These are phyloP conservation scores for Fragum whitleyi DNA, from an alignment of 2,888 invertebrate genomes.

Conservation along the genomic window DNA sequence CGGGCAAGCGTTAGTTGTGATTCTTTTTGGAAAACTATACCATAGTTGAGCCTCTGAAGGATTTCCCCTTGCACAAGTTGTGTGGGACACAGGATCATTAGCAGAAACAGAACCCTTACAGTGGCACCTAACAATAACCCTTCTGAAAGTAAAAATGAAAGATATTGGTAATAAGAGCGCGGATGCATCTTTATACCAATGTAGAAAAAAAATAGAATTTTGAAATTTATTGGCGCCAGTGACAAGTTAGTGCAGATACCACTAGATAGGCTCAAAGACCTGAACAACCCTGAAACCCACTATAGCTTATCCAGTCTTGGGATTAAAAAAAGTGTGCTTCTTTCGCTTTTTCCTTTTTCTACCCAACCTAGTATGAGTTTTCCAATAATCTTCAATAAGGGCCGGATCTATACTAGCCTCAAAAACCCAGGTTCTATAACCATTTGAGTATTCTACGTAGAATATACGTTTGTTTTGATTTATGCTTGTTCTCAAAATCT, in stretches of 20 bases:
- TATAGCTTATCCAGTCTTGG: not conserved
- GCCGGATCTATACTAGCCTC: not conserved
- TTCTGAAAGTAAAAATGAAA: conserved; percentile 41
- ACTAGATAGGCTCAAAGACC: not conserved
- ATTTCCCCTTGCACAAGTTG: not conserved
- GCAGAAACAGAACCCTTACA: not conserved
- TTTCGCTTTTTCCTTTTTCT: conserved; percentile 2
- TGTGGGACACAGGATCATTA: not conserved
- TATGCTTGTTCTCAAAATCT: not conserved
- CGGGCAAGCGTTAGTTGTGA: conserved; percentile 23
- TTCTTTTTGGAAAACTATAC: conserved; percentile 38
- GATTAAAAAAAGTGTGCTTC: not conserved
- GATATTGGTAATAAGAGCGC: not conserved
- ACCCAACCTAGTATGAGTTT: conserved; percentile 20
- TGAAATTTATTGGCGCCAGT: not conserved
- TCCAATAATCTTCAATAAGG: not conserved
- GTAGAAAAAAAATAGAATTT: not conserved
- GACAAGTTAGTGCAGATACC: not conserved
- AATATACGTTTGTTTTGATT: not conserved
- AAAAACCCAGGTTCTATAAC: not conserved
- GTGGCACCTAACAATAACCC: not conserved
- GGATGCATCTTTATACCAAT: not conserved
- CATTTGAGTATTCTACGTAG: not conserved
- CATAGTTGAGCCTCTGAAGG: conserved; percentile 51
- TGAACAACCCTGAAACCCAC: too few species aligned